Base-by-base conservation (phyloP, 2,113 vertebrate genomes). In the Beaufortia kweichowensis region DNA sequence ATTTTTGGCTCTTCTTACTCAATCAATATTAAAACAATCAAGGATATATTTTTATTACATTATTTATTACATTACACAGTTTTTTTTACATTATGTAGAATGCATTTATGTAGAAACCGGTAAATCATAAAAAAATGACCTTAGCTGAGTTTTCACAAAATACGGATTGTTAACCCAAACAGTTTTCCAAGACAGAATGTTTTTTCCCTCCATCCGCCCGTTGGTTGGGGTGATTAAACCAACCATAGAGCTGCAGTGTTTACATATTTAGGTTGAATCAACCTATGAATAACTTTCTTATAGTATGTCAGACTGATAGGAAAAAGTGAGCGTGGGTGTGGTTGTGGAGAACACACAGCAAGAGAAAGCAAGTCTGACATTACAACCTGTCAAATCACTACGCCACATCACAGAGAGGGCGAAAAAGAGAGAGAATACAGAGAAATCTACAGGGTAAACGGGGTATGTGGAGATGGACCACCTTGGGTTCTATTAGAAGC, bases 401-500 rank as follows among this genome's bases (percentile, higher is more conserved):
- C 68, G 75, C 62, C 81, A 50, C 63, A 83, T 75, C 77, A 83
- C 63, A 70, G 68, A 83, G 46, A n/a, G n/a, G n/a, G n/a, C n/a
- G n/a, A n/a, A n/a, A 76, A 55, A 66, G 60, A 76, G 55, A 82
- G 74, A 64, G 55, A 46, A 24, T 61, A n/a, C 43, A 60, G 57
- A 69, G 55, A 48, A 15, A 28, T 23, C 55, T 39, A n/a, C n/a
- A n/a, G 3, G 53, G 53, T 31, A 77, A 60, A 72, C 60, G 48
- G 67, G 64, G 65, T 48, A 31, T 10, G 39, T 43, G 46, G 24
- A 29, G 26, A 29, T 15, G 57, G 70, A 74, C 70, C 70, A 74
- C 70, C 57, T 19, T 15, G 39, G 41, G 15, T 73, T 74, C 39
- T 61, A 74, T 74, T 74, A 74, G 57, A 74, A 74, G 70, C 70